Evolutionary conservation across 2,888 invertebrate species (phyloP).

Genomic region (Diaprepes abbreviatus): DNA sequence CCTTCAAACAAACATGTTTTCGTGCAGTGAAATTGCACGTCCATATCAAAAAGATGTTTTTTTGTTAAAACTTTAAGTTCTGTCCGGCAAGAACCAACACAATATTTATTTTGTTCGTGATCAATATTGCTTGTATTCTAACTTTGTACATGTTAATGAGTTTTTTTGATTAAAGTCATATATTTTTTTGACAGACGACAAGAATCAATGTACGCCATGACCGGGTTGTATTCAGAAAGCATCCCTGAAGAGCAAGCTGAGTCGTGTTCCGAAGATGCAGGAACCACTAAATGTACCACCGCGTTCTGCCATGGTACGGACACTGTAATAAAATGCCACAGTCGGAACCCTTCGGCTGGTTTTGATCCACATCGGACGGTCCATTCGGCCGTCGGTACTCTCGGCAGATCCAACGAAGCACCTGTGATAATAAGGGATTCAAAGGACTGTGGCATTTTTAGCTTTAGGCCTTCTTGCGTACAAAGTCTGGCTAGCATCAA

Average conservation of each 20-base stretch:
- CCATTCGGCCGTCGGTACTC: constrained; percentile 68
- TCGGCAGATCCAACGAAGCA: constrained; percentile 73
- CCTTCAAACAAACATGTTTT: no score
- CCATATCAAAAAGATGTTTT: no score
- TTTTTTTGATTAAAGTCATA: no score
- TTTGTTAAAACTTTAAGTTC: no score
- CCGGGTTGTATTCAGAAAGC: constrained; percentile 84
- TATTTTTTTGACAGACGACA: constrained; percentile 64
- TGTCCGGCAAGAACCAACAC: no score
- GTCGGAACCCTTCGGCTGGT: constrained; percentile 83
- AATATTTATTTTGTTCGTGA: no score
- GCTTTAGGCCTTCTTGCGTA: constrained; percentile 86
- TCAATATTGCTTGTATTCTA: no score
- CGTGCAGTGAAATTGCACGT: no score
- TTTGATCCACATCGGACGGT: constrained; percentile 79
- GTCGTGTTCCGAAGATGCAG: constrained; percentile 23
- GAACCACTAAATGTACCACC: constrained; percentile 57
- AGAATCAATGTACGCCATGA: constrained; percentile 92
- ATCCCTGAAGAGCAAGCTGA: constrained; percentile 74
- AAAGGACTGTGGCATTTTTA: constrained; percentile 90
- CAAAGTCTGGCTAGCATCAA: constrained; percentile 93
- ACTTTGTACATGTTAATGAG: no score
- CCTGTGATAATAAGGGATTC: constrained; percentile 73
- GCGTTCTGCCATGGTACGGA: constrained; percentile 62
- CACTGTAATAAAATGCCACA: constrained; percentile 80